phyloP scores from a whole-genome alignment of 2,797 vertebrate species.

The Pempheris klunzingeri region DNA sequence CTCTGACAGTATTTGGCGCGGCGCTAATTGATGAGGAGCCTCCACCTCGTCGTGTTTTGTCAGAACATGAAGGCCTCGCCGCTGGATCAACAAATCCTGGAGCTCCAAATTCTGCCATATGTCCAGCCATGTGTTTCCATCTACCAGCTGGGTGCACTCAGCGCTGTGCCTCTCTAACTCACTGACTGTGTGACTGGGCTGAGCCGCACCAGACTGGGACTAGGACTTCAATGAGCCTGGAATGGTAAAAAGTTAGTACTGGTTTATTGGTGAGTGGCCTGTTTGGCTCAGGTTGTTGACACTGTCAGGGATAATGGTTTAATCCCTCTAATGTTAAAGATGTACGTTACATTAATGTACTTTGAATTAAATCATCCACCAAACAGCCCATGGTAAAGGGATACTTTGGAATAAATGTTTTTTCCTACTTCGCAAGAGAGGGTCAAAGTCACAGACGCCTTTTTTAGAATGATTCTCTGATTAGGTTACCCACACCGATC shows the following conservation, averaged over 20 bases:
- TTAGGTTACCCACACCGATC: background rate
- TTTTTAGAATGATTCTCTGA: constrained; percentile 20
- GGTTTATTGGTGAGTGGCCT: constrained; percentile 34
- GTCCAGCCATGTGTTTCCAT: constrained; percentile 75
- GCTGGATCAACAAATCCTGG: constrained; percentile 74
- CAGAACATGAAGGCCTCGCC: constrained; percentile 66
- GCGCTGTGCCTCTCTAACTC: constrained; percentile 54
- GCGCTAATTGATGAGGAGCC: constrained; percentile 70
- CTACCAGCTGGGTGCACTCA: constrained; percentile 74
- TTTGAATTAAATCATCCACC: constrained; percentile 44
- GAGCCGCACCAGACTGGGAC: constrained; percentile 27
- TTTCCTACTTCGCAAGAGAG: constrained; percentile 30
- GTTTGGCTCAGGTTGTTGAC: constrained; percentile 30
- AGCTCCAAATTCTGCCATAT: constrained; percentile 78
- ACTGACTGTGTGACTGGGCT: constrained; percentile 46
- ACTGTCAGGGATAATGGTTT: constrained; percentile 34
- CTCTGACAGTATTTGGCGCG: constrained; percentile 59
- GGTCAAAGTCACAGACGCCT: constrained; percentile 20
- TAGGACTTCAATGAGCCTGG: constrained; percentile 23
- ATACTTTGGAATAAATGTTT: constrained; percentile 48
- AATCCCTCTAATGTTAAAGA: constrained; percentile 59
- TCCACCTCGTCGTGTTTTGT: constrained; percentile 71
- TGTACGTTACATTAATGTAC: constrained; percentile 31
- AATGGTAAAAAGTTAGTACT: constrained; percentile 13
- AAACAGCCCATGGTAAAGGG: constrained; percentile 40